Evolutionary conservation across 2,888 invertebrate genomes (phyloP).

Genomic region (Calephelis perditalis): DNA sequence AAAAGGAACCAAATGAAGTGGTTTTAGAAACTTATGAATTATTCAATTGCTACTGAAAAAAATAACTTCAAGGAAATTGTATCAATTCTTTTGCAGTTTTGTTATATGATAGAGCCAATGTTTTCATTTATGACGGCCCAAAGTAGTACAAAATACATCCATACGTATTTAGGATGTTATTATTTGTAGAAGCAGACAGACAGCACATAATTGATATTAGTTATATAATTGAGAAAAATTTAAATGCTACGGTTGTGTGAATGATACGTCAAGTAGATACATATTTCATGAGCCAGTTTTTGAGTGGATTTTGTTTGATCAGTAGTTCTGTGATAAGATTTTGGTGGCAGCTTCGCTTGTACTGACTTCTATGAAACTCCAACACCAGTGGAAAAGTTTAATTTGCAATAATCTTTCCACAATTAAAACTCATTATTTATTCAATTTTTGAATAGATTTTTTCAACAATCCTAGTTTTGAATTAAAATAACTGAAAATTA

Average conservation of each 20-base stretch:
- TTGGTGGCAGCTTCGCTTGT: background rate
- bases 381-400: too few relatives aligned
- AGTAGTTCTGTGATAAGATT: background rate
- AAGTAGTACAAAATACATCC: slow-evolving; percentile 3
- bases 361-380: background rate
- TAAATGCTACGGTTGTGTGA: slow-evolving; percentile 25
- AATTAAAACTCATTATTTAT: too few relatives aligned
- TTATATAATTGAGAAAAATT: slow-evolving; percentile 28
- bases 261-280: slow-evolving; percentile 15
- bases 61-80: too few relatives aligned
- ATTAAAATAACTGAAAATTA: too few relatives aligned
- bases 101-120: background rate
- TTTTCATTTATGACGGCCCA: background rate
- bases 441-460: too few relatives aligned
- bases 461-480: too few relatives aligned
- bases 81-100: too few relatives aligned
- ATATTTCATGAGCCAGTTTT: slow-evolving; percentile 17
- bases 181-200: slow-evolving; percentile 11
- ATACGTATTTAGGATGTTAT: slow-evolving; percentile 6
- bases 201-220: slow-evolving; percentile 25
- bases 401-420: too few relatives aligned
- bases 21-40: too few relatives aligned
- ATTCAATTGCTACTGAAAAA: too few relatives aligned
- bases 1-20: too few relatives aligned
- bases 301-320: slow-evolving; percentile 15